A percentile compares a stretch with the other conserved stretches of the same genome.
Evolutionary conservation across 2,797 vertebrate genomes (phyloP).

Genomic region (Takifugu ocellatus): DNA sequence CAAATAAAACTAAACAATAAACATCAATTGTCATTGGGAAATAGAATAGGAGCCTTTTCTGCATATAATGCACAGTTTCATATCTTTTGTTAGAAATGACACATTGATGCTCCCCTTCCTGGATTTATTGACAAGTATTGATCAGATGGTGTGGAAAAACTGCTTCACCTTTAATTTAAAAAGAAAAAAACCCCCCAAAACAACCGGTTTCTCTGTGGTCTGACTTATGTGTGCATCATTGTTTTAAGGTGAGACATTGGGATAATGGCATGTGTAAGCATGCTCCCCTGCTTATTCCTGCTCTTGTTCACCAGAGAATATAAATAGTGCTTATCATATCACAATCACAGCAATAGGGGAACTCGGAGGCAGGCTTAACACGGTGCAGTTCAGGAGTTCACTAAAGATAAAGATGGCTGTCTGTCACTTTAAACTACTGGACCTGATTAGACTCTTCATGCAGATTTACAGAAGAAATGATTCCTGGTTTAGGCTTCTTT

Average conservation of each 20-base stretch:
- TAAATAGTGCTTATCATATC: conserved; percentile 55
- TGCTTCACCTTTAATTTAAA: conserved; percentile 31
- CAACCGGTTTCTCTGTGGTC: conserved; percentile 12
- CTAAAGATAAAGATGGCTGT: conserved; percentile 24
- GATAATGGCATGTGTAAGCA: conserved; percentile 52
- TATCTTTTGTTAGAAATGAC: conserved; percentile 23
- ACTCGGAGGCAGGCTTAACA: conserved; percentile 31
- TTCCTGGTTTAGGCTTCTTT: not conserved
- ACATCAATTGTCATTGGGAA: no score
- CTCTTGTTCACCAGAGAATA: conserved; percentile 47
- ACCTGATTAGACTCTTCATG: not conserved
- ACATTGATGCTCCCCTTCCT: conserved; percentile 10
- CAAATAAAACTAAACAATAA: no score
- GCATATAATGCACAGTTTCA: conserved; percentile 8
- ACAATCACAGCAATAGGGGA: conserved; percentile 45
- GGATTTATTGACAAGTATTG: conserved; percentile 51
- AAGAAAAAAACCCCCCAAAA: conserved; percentile 7
- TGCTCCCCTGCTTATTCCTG: conserved; percentile 31
- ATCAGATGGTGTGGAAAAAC: conserved; percentile 34
- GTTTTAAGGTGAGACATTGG: conserved; percentile 34
- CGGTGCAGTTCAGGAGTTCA: conserved; percentile 52
- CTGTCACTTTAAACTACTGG: conserved; percentile 14
- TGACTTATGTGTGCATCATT: conserved; percentile 4
- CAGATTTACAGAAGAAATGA: conserved; percentile 4
- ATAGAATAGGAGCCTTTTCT: not conserved